phyloP scores from a whole-genome alignment of 2,888 invertebrate species.

The Escarpia spicata region DNA sequence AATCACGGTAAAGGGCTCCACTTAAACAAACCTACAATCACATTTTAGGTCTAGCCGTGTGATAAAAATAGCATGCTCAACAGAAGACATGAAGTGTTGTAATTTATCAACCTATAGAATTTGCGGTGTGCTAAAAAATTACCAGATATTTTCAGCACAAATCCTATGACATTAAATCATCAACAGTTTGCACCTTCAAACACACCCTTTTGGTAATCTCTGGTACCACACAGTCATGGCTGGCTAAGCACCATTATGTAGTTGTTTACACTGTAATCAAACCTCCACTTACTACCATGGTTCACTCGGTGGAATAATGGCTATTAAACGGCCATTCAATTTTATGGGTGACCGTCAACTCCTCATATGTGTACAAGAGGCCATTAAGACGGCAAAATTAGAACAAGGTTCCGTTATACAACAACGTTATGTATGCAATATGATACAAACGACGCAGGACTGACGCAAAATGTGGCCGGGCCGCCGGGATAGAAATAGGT shows the following conservation, averaged over 20 bases:
- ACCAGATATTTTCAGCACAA: not conserved
- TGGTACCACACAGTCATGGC: not conserved
- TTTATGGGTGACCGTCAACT: not conserved
- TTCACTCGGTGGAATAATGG: slow-evolving; percentile 3
- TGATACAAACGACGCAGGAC: not conserved
- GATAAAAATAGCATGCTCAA: not conserved
- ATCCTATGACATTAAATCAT: not conserved
- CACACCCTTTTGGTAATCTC: not conserved
- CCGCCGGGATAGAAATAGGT: not conserved
- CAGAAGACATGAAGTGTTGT: not conserved
- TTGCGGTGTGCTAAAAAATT: not conserved
- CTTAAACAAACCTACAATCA: not conserved
- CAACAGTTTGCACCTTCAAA: not conserved
- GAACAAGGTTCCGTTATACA: not conserved
- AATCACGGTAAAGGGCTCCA: not conserved
- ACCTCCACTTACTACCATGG: not conserved
- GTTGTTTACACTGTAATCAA: not conserved
- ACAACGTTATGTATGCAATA: not conserved
- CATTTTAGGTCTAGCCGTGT: not conserved
- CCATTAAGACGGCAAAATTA: not conserved
- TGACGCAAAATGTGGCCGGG: not conserved
- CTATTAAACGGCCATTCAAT: not conserved
- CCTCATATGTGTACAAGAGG: not conserved
- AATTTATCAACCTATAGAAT: not conserved
- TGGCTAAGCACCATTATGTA: not conserved